Evolutionary conservation across 2,113 vertebrate genomes (phyloP).

Genomic region (Urocynchramus pylzowi): DNA sequence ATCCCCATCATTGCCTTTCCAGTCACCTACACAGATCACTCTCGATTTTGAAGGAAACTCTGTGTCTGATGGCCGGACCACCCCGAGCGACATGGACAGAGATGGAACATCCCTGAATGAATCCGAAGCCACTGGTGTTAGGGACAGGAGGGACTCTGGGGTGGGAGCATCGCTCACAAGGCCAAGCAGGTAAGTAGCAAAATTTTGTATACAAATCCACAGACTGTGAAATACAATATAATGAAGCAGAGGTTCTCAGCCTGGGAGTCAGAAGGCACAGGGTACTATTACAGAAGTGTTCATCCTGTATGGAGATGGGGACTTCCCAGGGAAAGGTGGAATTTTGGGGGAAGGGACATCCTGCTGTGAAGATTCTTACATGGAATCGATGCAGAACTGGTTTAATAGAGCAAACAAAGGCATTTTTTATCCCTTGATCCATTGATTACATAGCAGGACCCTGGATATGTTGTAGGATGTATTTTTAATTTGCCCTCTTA

Average conservation of each 20-base stretch:
- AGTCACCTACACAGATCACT: slow-evolving; percentile 80
- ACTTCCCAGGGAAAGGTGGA: neutral
- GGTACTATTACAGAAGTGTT: neutral
- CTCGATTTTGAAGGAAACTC: slow-evolving; percentile 92
- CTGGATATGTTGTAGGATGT: neutral
- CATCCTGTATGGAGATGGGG: neutral
- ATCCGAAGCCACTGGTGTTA: slow-evolving; percentile 77
- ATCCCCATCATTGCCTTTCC: slow-evolving; percentile 46
- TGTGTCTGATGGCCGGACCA: slow-evolving; percentile 83
- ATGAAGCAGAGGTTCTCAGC: neutral
- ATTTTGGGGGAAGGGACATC: neutral
- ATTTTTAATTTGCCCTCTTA: neutral
- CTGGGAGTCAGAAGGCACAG: neutral
- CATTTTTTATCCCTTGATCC: neutral
- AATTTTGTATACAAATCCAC: neutral
- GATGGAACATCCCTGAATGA: slow-evolving; percentile 87
- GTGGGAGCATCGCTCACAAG: slow-evolving; percentile 93
- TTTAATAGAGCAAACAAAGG: neutral
- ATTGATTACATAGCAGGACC: neutral
- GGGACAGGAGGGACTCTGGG: slow-evolving; percentile 93
- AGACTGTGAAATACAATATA: neutral
- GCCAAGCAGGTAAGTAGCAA: slow-evolving; percentile 83
- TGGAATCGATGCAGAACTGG: neutral
- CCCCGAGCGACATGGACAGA: slow-evolving; percentile 83
- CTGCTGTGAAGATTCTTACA: neutral